Conservation (phyloP, 2,113 vertebrate genomes). For the Hyperopisus bebe region DNA sequence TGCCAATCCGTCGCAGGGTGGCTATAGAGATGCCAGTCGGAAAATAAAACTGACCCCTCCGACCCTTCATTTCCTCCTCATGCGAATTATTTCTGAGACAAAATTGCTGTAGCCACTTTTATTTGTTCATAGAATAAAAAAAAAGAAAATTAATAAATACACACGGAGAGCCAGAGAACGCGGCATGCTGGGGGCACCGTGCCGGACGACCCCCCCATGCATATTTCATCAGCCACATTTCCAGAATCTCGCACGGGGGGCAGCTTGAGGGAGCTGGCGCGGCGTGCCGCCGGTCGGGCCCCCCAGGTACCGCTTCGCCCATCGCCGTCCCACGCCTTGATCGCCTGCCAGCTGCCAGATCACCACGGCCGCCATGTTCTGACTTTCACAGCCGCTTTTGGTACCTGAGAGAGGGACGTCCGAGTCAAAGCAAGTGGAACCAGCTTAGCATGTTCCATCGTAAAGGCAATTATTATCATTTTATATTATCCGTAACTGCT, state of each 20-base stretch:
- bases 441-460: neutral
- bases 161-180: conserved; percentile 35
- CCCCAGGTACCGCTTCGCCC: neutral
- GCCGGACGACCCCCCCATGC: conserved; percentile 41
- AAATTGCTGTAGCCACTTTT: neutral
- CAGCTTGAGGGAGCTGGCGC: neutral
- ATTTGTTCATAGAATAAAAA: neutral
- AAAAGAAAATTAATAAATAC: neutral
- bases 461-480: neutral
- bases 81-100: neutral
- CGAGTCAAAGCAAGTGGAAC: neutral
- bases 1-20: neutral
- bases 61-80: neutral
- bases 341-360: neutral
- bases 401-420: neutral
- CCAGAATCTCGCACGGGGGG: conserved; percentile 1
- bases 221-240: conserved; percentile 60
- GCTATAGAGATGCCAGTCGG: neutral
- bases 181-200: conserved; percentile 37
- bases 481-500: neutral
- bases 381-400: neutral
- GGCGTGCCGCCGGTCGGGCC: neutral
- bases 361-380: neutral
- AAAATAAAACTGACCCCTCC: neutral
- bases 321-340: neutral